Base-by-base conservation (phyloP, 2,888 invertebrate species). In the Tenthredo amoena region DNA sequence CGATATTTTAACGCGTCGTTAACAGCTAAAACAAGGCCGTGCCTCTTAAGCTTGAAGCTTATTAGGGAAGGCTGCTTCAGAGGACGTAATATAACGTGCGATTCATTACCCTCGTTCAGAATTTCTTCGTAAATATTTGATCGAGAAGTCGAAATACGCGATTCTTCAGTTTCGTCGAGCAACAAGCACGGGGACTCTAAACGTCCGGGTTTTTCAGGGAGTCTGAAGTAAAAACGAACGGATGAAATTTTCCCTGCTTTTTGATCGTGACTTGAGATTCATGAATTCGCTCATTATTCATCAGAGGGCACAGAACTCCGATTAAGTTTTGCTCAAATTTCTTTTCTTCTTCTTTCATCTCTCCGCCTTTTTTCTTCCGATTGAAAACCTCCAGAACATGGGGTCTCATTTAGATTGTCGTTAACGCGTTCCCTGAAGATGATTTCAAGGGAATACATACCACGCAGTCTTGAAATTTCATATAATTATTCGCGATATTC, bases 101-200 rank as follows among this genome's bases (percentile, higher is more conserved):
- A 55, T 77, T 77, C 77, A 55, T 77, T 55, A 77, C 47, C 47
- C 55, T 3, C 50, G 31, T 40, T 18, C 21, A 31, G 34, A 55
- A 77, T 77, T 50, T 77, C 18, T 34, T n/a, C 15, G 77, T 55
- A 55, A 77, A 77, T 77, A 77, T 77, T 77, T 77, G 18, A 77
- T 34, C 10, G 1, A 68, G 68, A 3, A 34, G 34, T 68, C 18
- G 68, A 34, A 68, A 68, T 68, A 68, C 68, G 68, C 68, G 68
- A 68, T 68, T 68, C 34, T 68, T 18, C 68, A 34, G 3, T 68
- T 7, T 68, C 15, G 68, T 31, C 62, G 5, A 18, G 68, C 34
- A 68, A 68, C 34, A 68, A 68, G 12, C 34, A 47, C 7, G 18
- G 34, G 34, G 34, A 6, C 68, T 26, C 12, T 74, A 74, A 43